Base-by-base conservation (phyloP, 37 sponge, comb jelly and placozoan species). In the Amphimedon queenslandica region DNA sequence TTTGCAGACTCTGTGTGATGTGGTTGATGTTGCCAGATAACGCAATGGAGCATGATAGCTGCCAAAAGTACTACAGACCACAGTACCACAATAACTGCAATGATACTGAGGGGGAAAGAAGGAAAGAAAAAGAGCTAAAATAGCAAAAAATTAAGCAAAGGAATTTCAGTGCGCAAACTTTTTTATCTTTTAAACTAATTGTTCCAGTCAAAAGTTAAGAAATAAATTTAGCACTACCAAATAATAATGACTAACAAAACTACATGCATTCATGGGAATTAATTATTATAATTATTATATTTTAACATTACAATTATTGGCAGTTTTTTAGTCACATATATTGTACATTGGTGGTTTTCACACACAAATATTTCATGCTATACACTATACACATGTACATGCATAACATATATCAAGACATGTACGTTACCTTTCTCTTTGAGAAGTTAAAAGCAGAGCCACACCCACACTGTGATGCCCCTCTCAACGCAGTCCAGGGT, bases 61-160 rank as follows among this genome's bases (percentile, higher is more conserved):
- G 34, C 71, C 76, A 72, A 81, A 87, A 1, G 57, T 13, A 21
- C 72, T 57, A 71, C 87, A 87, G 42, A 70, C 61, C 31, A 87
- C 87, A 33, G 42, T 10, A 4, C 87, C 87, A 72, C 87, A 87
- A 42, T 57, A 67, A 38, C 87, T 69, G 56, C 87, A 87, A 47
- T 87, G 87, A 71, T 87, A 83, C 84, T 83, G 41, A n/a, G 76
- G 24, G 11, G 40, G 13, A 71, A 24, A 72, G 25, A 56, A 41
- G 58, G 37, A 38, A 67, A n/a, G 6, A 23, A 16, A n/a, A n/a
- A 58, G 28, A 69, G 35, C 32, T 37, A 6, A 69, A 18, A 37
- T n/a, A n/a, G 13, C 8, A 8, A 47, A 47, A 47, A 13, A 47
- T 47, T 47, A n/a, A n/a, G n/a, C n/a, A n/a, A n/a, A n/a, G 51